Evolutionary conservation across 2,888 invertebrate species (phyloP).

Genomic region (Polylopha cassiicola): DNA sequence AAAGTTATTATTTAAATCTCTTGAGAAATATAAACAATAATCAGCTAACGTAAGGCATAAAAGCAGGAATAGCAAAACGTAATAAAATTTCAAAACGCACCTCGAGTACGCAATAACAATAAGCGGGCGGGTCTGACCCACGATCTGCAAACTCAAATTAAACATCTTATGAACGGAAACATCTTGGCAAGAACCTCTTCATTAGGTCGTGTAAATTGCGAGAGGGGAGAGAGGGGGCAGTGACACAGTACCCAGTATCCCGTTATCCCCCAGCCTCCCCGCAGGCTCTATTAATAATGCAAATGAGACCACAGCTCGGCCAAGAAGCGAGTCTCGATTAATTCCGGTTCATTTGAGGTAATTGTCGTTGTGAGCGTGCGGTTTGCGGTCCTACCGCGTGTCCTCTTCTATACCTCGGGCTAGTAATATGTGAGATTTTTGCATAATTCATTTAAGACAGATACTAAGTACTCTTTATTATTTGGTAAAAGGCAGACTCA

Average conservation of each 20-base stretch:
- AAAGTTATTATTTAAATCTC: too few species aligned
- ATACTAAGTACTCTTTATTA: too few species aligned
- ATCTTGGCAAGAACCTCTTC: slow-evolving; percentile 75
- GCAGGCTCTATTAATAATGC: slow-evolving; percentile 76
- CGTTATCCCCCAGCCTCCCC: slow-evolving; percentile 38
- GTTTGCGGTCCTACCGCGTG: slow-evolving; percentile 51
- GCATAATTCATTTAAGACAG: too few species aligned
- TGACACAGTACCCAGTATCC: slow-evolving; percentile 49
- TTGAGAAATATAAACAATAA: too few species aligned
- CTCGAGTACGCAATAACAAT: slow-evolving; percentile 61
- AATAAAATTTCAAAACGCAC: slow-evolving; percentile 22
- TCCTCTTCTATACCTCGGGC: slow-evolving; percentile 23
- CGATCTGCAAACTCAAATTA: slow-evolving; percentile 73
- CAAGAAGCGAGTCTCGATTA: slow-evolving; percentile 75
- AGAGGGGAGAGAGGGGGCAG: slow-evolving; percentile 50
- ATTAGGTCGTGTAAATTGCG: slow-evolving; percentile 73
- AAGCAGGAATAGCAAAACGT: not conserved
- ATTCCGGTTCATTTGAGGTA: slow-evolving; percentile 78
- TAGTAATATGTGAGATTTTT: not conserved
- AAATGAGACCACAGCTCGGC: slow-evolving; percentile 76
- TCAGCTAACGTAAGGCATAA: too few species aligned
- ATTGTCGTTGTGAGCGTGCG: slow-evolving; percentile 70
- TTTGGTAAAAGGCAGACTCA: too few species aligned
- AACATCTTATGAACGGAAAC: slow-evolving; percentile 76
- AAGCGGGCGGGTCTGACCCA: slow-evolving; percentile 63